Base-by-base conservation (phyloP, 1,140 invertebrate genomes). In the Hypsibius dujardini region DNA sequence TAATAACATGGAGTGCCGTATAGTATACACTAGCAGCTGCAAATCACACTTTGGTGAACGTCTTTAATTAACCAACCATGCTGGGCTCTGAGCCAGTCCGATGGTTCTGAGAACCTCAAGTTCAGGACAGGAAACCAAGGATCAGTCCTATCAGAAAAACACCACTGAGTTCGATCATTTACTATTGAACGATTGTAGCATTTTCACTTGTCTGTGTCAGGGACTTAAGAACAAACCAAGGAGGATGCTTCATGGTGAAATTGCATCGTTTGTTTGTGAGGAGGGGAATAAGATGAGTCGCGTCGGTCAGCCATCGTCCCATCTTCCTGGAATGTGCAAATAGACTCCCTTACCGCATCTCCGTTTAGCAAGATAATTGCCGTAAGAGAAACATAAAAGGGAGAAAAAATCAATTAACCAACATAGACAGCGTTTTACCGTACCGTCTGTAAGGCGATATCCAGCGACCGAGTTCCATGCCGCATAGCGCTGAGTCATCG, bases 371-470 rank as follows among this genome's bases (percentile, higher is more conserved):
- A n/a, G n/a, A n/a, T n/a, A n/a, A n/a, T n/a, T n/a, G n/a, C n/a
- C n/a, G n/a, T n/a, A n/a, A n/a, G n/a, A n/a, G n/a, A n/a, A n/a
- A n/a, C n/a, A n/a, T n/a, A n/a, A n/a, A n/a, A n/a, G n/a, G n/a
- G n/a, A n/a, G n/a, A n/a, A n/a, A n/a, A n/a, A n/a, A n/a, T n/a
- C n/a, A 73, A 59, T 1, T 1, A 56, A n/a, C 50, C 50, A 56
- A 56, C 7, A 56, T 7, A n/a, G n/a, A n/a, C n/a, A n/a, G n/a
- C n/a, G n/a, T n/a, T n/a, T n/a, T n/a, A n/a, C 7, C 50, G 62
- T 72, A 76, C 76, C 76, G 74, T 73, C 75, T 72, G 70, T 76
- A 76, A 46, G 76, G 72, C 69, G 71, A 73, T 28, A 76, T 76
- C 76, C 76, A 76, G 46, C 76, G 72, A 56, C 76, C 76, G 2